Base-by-base conservation (phyloP, 2,113 vertebrate species). In the Penelope pileata region DNA sequence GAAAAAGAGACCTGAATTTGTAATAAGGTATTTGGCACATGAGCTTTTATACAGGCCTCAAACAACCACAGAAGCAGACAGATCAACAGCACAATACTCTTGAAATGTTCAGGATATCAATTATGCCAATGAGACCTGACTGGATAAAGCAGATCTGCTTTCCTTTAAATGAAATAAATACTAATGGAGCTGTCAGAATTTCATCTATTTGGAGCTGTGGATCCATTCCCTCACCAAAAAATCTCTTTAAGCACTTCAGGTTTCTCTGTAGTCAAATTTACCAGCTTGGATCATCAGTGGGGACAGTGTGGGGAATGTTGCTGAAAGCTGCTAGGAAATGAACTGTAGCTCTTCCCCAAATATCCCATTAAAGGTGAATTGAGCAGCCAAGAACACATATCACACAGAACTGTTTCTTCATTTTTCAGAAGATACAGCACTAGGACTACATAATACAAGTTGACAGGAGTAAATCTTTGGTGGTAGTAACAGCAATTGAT, bases 181-280 rank as follows among this genome's bases (percentile, higher is more conserved):
- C 5, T 1, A 78, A 62, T 21, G 38, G 26, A 72, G 15, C 1
- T 84, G 23, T 12, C 47, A 88, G 29, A 90, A n/a, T 43, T 74
- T 13, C 66, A 72, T 59, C 16, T 68, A 1, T 50, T 73, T 62
- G 9, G 85, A 87, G 9, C 29, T 83, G 1, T 29, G 36, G 62
- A 53, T 12, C 18, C 5, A 32, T 58, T 85, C 27, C 30, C 16
- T 85, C 50, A 42, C 23, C 8, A 36, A 54, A 79, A 87, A 40
- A 2, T 40, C n/a, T 84, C 27, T 87, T 78, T 56, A 83, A 53
- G 23, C 27, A 62, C 72, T 45, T 83, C 50, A 45, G 75, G 22
- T 58, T 95, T 90, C 34, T 91, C 67, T 80, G 79, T 17, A 66
- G 67, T 73, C 79, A 88, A 77, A 88, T 93, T 91, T 88, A 96